These are phyloP conservation scores for Caenorhabditis doughertyi DNA, from an alignment of 2,888 invertebrate genomes.

Conservation along the genomic window DNA sequence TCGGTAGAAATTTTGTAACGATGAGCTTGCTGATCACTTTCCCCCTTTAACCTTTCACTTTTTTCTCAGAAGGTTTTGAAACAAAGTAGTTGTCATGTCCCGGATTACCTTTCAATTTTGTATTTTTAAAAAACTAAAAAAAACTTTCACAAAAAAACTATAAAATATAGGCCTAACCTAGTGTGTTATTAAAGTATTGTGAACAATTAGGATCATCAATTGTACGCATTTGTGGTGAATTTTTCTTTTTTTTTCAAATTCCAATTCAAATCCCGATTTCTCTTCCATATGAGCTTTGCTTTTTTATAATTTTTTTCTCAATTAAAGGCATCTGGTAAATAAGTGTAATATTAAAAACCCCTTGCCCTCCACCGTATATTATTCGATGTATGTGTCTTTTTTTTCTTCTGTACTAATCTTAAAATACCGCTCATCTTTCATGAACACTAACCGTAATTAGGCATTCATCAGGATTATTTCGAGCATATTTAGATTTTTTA, in stretches of 20 bases:
- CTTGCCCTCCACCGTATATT: neutral
- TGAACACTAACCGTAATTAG: slow-evolving; percentile 17
- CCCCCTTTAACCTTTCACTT: slow-evolving; percentile 11
- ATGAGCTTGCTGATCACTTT: slow-evolving; percentile 38
- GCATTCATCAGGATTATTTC: slow-evolving; percentile 1
- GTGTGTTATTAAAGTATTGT: slow-evolving; percentile 22
- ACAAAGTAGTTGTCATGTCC: slow-evolving; percentile 17
- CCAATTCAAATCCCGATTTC: slow-evolving; percentile 37
- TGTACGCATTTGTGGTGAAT: slow-evolving; percentile 39
- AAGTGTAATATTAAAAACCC: slow-evolving; percentile 2
- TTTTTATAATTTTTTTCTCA: slow-evolving; percentile 5
- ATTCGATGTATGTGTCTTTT: neutral
- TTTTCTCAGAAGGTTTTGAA: slow-evolving; percentile 20
- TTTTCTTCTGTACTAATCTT: slow-evolving; percentile 6
- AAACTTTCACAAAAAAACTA: neutral
- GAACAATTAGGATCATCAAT: slow-evolving; percentile 40
- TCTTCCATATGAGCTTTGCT: slow-evolving; percentile 40
- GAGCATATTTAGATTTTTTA: slow-evolving; percentile 6
- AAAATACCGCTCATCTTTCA: slow-evolving; percentile 39
- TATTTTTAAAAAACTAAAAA: neutral
- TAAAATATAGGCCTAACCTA: neutral
- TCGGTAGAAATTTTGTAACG: neutral
- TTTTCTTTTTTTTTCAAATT: slow-evolving; percentile 26
- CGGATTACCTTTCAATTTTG: neutral
- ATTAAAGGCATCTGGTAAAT: slow-evolving; percentile 10